Evolutionary conservation across 2,797 vertebrate species (phyloP), one percentile per base, ranked within the genome.

Genomic region (Microctenopoma stevenorrisi): DNA sequence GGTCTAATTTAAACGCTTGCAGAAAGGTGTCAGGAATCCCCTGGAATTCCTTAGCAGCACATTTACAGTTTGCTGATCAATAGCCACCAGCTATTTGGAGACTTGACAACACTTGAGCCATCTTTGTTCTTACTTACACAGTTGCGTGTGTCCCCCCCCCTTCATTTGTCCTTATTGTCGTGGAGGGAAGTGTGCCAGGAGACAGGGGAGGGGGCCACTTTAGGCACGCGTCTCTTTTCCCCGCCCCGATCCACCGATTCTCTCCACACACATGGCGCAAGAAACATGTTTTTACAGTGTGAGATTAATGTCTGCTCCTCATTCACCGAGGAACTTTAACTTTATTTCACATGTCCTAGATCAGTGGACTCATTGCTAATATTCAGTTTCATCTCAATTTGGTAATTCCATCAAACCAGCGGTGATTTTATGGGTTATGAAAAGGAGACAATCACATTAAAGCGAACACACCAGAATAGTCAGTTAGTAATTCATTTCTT

Each of bases 171-270:
- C 33, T 30, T 26, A 47, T 70, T 69, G 68, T 63, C 38, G 43
- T 72, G 64, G 56, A 48, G 62, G 28, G 64, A 78, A 85, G 85
- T 52, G 84, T 92, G 89, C 74, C 83, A 70, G 51, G 62, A 65
- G 72, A 42, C 15, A 52, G 43, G 74, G 28, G 28, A 30, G 28
- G 28, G 64, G 80, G 57, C 58, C 76, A 81, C 82, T 86, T 81
- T 64, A 88, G 85, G 86, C 90, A 90, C 88, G 91, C 90, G 91
- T 71, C 84, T 78, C 56, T 70, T 35, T 51, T 16, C 38, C 47
- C 64, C 57, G 12, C 55, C 35, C 53, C 11, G 7, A 12, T 16
- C 40, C 59, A 25, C 18, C 56, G 28, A 52, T 58, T n/a, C 44
- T 4, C 64, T 42, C 56, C 53, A 28, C 5, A 25, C 72, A 67